Evolutionary conservation across 1,140 invertebrate species (phyloP).

Genomic region (Pseudobourletiella spinata): DNA sequence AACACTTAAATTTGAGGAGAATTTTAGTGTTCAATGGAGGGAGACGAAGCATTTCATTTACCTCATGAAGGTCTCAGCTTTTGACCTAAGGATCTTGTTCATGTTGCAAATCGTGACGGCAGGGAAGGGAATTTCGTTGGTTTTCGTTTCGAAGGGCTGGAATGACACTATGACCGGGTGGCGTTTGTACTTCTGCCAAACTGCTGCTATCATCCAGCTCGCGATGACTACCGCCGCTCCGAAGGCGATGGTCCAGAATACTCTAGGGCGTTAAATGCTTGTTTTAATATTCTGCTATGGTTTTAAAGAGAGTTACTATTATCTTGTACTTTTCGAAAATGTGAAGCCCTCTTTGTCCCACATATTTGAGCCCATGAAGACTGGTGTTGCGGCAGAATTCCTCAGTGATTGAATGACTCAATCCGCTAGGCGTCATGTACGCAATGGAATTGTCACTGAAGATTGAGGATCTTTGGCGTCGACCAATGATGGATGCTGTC

Average conservation of each 20-base stretch:
- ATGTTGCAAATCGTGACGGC: slow-evolving; percentile 34
- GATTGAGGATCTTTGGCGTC: too few relatives aligned
- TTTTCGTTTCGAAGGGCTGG: slow-evolving; percentile 36
- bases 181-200: slow-evolving; percentile 49
- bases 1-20: too few relatives aligned
- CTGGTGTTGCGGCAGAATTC: slow-evolving; percentile 13
- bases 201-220: slow-evolving; percentile 44
- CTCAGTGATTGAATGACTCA: background rate
- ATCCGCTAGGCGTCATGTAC: background rate
- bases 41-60: too few relatives aligned
- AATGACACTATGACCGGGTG: slow-evolving; percentile 45
- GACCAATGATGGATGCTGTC: background rate
- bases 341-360: slow-evolving; percentile 21
- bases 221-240: slow-evolving; percentile 44
- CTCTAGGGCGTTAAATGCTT: slow-evolving; percentile 34
- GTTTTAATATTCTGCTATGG: background rate
- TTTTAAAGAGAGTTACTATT: background rate
- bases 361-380: slow-evolving; percentile 27
- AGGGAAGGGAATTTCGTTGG: slow-evolving; percentile 31
- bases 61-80: slow-evolving; percentile 20
- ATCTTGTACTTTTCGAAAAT: slow-evolving; percentile 23
- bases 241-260: slow-evolving; percentile 47
- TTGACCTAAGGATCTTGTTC: slow-evolving; percentile 30
- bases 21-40: too few relatives aligned
- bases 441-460: background rate